Evolutionary conservation across 2,113 vertebrate species (phyloP), one percentile per base, ranked within the genome.

Genomic region (Thermophis baileyi): DNA sequence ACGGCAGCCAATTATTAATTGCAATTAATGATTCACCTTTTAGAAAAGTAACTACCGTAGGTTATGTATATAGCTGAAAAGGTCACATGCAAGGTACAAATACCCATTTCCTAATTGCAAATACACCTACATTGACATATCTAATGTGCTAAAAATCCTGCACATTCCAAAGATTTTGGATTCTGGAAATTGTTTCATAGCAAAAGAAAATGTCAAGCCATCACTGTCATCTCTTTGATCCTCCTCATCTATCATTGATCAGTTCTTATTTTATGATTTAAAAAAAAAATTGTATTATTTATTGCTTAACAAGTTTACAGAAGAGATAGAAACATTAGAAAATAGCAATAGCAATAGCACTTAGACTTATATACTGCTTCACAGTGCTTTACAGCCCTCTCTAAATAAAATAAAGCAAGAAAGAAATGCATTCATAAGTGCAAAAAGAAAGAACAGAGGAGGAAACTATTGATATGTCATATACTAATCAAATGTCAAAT

Each of bases 1-100:
- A 1, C 1, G 53, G 4, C 1, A 89, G 91, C 40, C 51, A 85
- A 9, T 57, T 94, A 95, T 95, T 69, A 94, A 89, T 95, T 87
- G n/a, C 85, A 25, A 3, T 91, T 93, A 93, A 51, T 49, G 53
- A 91, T 24, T 30, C 24, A 74, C 3, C 1, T 55, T 40, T 35
- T 90, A 89, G 50, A 89, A 63, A 60, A 89, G 6, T 6, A 90
- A n/a, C n/a, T n/a, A n/a, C n/a, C n/a, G 1, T 63, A 89, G 57
- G 25, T 47, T 47, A 63, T 63, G 20, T 30, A 49, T 60, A 27
- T n/a, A 69, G 25, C 30, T n/a, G 47, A 51, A 87, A 27, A 87
- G 47, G 18, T 40, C 35, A 40, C 18, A 81, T 40, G 18, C 3
- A 6, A 22, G 69, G 18, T 81, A 40, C 18, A 40, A 40, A 81